Evolutionary conservation across 2,797 vertebrate genomes (phyloP), one percentile per base, ranked within the genome.

Genomic region (Brotula barbata): DNA sequence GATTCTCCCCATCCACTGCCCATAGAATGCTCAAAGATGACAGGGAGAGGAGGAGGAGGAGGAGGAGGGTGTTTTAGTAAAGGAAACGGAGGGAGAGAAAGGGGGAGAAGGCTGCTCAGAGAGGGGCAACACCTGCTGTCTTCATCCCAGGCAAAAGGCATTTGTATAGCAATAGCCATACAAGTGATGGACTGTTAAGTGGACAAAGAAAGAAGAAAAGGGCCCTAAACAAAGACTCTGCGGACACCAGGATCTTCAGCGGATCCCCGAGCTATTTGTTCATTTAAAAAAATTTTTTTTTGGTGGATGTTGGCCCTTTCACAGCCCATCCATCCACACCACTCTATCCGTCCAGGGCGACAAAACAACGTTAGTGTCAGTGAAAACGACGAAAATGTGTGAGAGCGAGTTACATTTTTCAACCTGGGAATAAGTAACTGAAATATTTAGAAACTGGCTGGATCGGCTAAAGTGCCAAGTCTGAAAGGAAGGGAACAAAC

Each of bases 401-500:
- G n/a, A n/a, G n/a, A n/a, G 34, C 48, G 39, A 40, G 19, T 58
- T 64, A 33, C 36, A 31, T 42, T 60, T 59, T 59, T 67, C 46
- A 75, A 54, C 48, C 10, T 19, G 45, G 49, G 43, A 62, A 79
- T 60, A 80, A 76, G 70, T 70, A 71, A 78, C 59, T 80, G 74
- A 77, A 89, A 85, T 88, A 84, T 89, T 84, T 73, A 80, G 78
- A 64, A 65, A 82, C 75, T 86, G 81, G 84, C 84, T 85, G 76
- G 89, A 89, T 89, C 84, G 76, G 84, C 84, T 59, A 15, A 77
- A 88, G 81, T 83, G 85, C 83, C 84, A 84, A 83, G 82, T 58
- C 78, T 88, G 81, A 90, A 90, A 88, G 80, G 86, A 87, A 85
- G 73, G 82, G 82, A 84, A 87, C 81, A 82, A 80, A 87, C 86